A percentile compares a stretch with the other conserved stretches of the same genome.
Evolutionary conservation across 1,140 invertebrate genomes (phyloP).

Genomic region (Heliconius himera): DNA sequence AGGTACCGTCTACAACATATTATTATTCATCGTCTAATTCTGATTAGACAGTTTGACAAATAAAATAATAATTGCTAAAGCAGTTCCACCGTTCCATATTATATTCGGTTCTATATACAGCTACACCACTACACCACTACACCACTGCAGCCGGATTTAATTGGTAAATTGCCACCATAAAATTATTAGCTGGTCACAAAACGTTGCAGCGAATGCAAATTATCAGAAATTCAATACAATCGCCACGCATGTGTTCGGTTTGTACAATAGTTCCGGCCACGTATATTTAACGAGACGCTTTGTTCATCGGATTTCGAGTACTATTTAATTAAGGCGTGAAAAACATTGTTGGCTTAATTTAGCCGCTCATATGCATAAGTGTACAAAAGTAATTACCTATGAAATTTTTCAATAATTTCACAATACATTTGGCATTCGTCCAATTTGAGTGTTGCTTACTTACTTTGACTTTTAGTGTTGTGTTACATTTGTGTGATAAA

Average conservation of each 20-base stretch:
- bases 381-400: conserved; percentile 21
- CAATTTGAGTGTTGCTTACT: background rate
- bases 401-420: conserved; percentile 14
- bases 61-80: background rate
- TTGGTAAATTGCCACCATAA: conserved; percentile 46
- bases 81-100: background rate
- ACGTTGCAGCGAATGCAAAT: conserved; percentile 44
- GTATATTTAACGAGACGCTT: conserved; percentile 53
- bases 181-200: conserved; percentile 44
- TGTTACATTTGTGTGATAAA: background rate
- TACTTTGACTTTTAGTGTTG: background rate
- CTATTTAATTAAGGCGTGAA: conserved; percentile 59
- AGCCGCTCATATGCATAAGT: conserved; percentile 17
- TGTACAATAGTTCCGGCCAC: conserved; percentile 50
- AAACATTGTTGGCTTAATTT: conserved; percentile 43
- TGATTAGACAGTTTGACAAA: background rate
- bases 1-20: no score
- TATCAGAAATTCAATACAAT: conserved; percentile 45
- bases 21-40: background rate
- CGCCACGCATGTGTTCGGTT: conserved; percentile 40
- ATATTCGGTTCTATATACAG: conserved; percentile 31
- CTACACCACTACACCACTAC: conserved; percentile 3
- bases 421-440: background rate
- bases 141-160: conserved; percentile 35
- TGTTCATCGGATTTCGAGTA: conserved; percentile 51